Percentiles rank a stretch among this genome's conserved stretches.
Evolutionary conservation across 2,113 vertebrate genomes (phyloP).

Genomic region (Neomonachus schauinslandi): DNA sequence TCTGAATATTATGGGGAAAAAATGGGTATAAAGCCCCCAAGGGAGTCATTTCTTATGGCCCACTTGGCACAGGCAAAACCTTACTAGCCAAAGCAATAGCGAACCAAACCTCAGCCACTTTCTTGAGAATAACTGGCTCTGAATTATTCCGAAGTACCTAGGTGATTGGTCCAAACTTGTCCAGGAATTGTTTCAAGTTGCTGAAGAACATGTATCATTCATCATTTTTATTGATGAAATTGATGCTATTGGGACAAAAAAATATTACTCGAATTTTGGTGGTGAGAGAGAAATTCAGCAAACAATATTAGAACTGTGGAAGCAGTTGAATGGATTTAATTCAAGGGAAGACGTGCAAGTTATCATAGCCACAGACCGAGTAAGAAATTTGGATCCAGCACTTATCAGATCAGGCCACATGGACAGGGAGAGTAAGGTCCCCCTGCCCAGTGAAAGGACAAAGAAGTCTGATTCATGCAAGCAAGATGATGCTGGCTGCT

Average conservation of each 20-base stretch:
- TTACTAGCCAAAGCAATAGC: neutral
- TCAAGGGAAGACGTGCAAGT: conserved; percentile 95
- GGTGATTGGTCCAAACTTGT: conserved; percentile 94
- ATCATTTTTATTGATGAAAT: conserved; percentile 97
- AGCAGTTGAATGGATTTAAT: conserved; percentile 95
- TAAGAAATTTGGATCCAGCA: conserved; percentile 95
- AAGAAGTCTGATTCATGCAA: conserved; percentile 95
- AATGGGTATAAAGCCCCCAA: conserved; percentile 97
- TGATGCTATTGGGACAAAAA: conserved; percentile 95
- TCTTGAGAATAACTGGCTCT: conserved; percentile 93
- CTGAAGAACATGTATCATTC: conserved; percentile 94
- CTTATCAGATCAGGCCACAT: conserved; percentile 86
- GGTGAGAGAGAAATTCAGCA: conserved; percentile 95
- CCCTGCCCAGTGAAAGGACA: conserved; percentile 93
- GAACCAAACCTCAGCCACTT: conserved; percentile 84
- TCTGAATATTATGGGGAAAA: conserved; percentile 94
- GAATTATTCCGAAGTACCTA: conserved; percentile 96
- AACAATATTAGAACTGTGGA: conserved; percentile 95
- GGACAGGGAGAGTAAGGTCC: conserved; percentile 94
- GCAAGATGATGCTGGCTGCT: conserved; percentile 91
- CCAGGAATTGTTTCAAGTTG: conserved; percentile 94
- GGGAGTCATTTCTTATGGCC: conserved; percentile 87
- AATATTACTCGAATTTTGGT: conserved; percentile 95
- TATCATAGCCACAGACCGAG: conserved; percentile 96
- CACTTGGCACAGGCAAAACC: conserved; percentile 53